Percentiles rank a stretch among this genome's conserved stretches.
phyloP scores from a whole-genome alignment of 2,797 vertebrate genomes.

The Melanotaenia nigrans region DNA sequence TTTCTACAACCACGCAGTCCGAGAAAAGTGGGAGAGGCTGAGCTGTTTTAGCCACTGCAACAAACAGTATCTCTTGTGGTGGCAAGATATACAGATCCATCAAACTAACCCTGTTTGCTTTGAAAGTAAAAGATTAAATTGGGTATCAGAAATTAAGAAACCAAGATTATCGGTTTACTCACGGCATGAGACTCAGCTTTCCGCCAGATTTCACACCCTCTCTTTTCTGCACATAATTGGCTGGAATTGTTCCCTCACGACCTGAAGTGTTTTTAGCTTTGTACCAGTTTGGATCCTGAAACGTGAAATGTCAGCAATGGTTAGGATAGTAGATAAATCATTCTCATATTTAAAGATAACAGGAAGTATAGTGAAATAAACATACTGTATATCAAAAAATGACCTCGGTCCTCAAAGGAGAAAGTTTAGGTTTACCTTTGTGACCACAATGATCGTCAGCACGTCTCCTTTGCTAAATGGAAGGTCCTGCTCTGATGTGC shows the following conservation, averaged over 20 bases:
- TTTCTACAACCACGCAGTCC: constrained; percentile 30
- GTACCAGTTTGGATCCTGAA: constrained; percentile 98
- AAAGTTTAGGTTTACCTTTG: constrained; percentile 84
- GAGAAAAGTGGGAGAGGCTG: constrained; percentile 24
- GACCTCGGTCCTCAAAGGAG: not conserved
- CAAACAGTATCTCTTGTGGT: not conserved
- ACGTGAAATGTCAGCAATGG: constrained; percentile 30
- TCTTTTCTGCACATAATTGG: constrained; percentile 96
- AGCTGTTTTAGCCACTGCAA: constrained; percentile 49
- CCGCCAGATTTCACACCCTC: constrained; percentile 93
- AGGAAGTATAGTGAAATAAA: not conserved
- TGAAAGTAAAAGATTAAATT: not conserved
- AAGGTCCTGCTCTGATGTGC: constrained; percentile 93
- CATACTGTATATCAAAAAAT: not conserved
- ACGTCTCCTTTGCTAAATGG: constrained; percentile 96
- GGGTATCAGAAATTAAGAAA: not conserved
- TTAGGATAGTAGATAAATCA: not conserved
- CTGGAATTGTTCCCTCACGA: constrained; percentile 93
- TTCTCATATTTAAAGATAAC: not conserved
- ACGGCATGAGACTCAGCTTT: constrained; percentile 99
- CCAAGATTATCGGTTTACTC: constrained; percentile 74
- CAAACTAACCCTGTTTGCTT: not conserved
- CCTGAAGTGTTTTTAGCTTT: constrained; percentile 94
- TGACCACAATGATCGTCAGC: constrained; percentile 93
- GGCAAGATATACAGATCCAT: constrained; percentile 7